A percentile compares a stretch with the other conserved stretches of the same genome.
Conservation (phyloP, 2,113 vertebrate genomes). For the Microcebus murinus region DNA sequence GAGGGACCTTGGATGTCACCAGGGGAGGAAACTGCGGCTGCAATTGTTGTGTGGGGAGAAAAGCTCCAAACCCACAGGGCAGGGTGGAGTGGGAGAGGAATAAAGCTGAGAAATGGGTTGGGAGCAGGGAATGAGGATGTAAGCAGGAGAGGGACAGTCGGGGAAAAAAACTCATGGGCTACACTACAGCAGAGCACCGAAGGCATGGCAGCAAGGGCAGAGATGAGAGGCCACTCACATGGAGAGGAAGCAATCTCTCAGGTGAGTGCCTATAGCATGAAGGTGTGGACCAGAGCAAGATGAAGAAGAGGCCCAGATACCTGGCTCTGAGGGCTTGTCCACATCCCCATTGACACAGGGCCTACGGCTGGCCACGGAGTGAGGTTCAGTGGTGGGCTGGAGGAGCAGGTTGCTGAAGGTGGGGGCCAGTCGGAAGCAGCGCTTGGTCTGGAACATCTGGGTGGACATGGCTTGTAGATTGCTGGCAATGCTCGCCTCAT, state of each 20-base stretch:
- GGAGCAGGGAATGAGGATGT: neutral
- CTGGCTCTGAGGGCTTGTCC: constrained; percentile 88
- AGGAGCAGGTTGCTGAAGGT: constrained; percentile 96
- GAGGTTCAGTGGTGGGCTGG: constrained; percentile 82
- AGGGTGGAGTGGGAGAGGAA: neutral
- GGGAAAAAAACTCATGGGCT: neutral
- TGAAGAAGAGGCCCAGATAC: constrained; percentile 75
- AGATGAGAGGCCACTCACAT: neutral
- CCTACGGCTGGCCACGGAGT: constrained; percentile 58
- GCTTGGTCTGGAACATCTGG: constrained; percentile 96
- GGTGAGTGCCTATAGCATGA: accelerated
- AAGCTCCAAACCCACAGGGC: neutral
- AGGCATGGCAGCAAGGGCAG: accelerated
- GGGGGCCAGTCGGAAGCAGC: constrained; percentile 96
- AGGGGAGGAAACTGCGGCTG: neutral
- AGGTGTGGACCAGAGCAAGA: neutral
- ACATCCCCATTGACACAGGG: constrained; percentile 86
- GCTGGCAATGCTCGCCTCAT: constrained; percentile 94
- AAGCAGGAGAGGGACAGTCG: neutral
- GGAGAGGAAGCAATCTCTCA: neutral
- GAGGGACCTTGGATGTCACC: neutral
- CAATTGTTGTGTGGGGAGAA: neutral
- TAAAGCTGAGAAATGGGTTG: neutral
- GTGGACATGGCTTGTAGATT: constrained; percentile 98
- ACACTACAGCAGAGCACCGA: neutral